Base-by-base conservation (phyloP, 2,113 vertebrate species). In the Tetraodon nigroviridis region DNA sequence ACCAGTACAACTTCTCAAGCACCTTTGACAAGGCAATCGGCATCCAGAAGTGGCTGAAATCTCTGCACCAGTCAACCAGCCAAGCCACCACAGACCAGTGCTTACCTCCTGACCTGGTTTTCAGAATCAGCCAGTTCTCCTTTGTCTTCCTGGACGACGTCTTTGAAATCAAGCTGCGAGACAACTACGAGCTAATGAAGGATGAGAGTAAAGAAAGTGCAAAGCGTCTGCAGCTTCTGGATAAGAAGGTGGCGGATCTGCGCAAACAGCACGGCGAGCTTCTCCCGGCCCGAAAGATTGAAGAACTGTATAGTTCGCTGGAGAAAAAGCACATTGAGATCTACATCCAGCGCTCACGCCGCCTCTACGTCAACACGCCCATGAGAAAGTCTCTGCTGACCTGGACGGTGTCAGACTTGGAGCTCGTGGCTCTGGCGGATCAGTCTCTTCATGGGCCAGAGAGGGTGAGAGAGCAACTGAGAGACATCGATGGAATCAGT, bases 291-390 rank as follows among this genome's bases (percentile, higher is more conserved):
- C 92, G 97, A 53, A 99, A 99, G 87, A 98, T 99, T 1, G 97
- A 99, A 82, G 96, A 99, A 72, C 92, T 99, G 2, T 99, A 99
- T 0, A 92, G 96, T 53, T 95, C 95, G 0, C 86, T 99, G 89
- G 97, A 98, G 89, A 94, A 94, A 58, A 98, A 96, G 77, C 95
- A 99, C 91, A 99, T 98, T 0, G 95, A 98, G 90, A 98, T 99
- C 82, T 99, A 98, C 87, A 96, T 99, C 84, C 96, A 99, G 86
- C 95, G 97, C 20, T 98, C 97, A 0, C 90, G 91, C 10, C 94
- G 95, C 41, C 94, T 99, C 71, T 98, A 99, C 1, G 84, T 92
- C 84, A 98, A 95, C 89, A 98, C 95, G 0, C 96, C 97, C 56
- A 98, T 98, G 95, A 88, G 97, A 66, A 93, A 94, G 63, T 94